phyloP scores from a whole-genome alignment of 2,888 invertebrate species.

The Oligia fasciuncula region DNA sequence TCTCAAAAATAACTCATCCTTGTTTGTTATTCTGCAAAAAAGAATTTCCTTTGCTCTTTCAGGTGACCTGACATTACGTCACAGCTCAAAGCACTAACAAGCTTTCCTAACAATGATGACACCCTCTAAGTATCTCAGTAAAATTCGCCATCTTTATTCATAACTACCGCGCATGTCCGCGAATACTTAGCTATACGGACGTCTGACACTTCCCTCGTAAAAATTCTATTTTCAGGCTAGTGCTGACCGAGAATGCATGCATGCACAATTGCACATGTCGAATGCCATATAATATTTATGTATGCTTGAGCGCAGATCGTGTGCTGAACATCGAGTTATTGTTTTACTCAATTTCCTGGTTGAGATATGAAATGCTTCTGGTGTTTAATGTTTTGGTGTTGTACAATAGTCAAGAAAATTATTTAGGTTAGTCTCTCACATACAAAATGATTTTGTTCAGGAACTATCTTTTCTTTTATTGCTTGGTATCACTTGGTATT shows the following conservation, averaged over 20 bases:
- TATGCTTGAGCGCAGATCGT: constrained; percentile 44
- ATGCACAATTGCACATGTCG: constrained; percentile 54
- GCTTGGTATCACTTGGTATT: neutral
- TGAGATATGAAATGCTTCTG: constrained; percentile 32
- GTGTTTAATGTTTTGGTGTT: constrained; percentile 19
- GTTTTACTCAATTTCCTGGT: constrained; percentile 50
- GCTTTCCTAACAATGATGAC: constrained; percentile 12
- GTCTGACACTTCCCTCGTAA: constrained; percentile 63
- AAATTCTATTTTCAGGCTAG: constrained; percentile 62
- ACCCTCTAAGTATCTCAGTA: constrained; percentile 23
- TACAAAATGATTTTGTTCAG: neutral
- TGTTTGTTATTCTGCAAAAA: neutral
- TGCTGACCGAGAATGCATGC: constrained; percentile 64
- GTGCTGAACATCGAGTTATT: constrained; percentile 32
- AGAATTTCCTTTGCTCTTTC: neutral
- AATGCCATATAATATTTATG: constrained; percentile 58
- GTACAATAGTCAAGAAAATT: constrained; percentile 8
- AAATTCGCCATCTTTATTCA: constrained; percentile 68
- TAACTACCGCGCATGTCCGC: constrained; percentile 66
- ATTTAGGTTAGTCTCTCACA: neutral
- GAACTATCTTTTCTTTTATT: neutral
- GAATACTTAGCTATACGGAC: constrained; percentile 62
- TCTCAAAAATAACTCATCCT: neutral
- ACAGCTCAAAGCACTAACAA: constrained; percentile 16
- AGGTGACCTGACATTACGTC: neutral